Conservation (phyloP, 2,113 vertebrate species). For the Nothoprocta perdicaria region DNA sequence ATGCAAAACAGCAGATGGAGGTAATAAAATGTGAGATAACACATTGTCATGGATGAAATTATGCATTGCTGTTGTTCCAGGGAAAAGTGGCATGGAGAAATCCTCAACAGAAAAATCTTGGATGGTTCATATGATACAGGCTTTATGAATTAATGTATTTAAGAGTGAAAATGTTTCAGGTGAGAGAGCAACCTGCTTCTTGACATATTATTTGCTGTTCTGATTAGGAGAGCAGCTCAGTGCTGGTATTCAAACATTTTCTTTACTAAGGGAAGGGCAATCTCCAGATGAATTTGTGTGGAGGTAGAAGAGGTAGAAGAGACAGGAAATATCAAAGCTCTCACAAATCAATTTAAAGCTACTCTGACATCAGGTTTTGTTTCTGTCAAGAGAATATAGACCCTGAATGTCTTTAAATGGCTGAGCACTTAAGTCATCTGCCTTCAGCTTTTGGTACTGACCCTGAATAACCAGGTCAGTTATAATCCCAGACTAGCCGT, state of each 20-base stretch:
- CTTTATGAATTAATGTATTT: background rate
- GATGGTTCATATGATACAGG: background rate
- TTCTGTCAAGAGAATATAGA: background rate
- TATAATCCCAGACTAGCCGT: background rate
- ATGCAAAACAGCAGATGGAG: conserved; percentile 28
- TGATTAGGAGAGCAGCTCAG: background rate
- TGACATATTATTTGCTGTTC: background rate
- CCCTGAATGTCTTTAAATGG: background rate
- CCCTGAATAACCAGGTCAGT: too few species aligned
- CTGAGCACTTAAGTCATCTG: background rate
- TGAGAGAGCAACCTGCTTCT: background rate
- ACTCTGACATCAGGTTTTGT: background rate
- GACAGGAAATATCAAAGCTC: background rate
- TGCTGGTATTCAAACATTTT: background rate
- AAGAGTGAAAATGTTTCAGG: background rate
- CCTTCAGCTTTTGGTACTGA: background rate
- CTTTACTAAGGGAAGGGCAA: background rate
- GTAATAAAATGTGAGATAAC: conserved; percentile 2
- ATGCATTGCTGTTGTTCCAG: background rate
- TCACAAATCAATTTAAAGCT: background rate
- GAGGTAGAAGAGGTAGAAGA: background rate
- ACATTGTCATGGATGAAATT: background rate
- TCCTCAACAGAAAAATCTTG: background rate
- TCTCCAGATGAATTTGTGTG: background rate
- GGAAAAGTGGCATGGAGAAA: background rate